A percentile compares a stretch with the other conserved stretches of the same genome.
These are phyloP conservation scores for Leptopilina clavipes DNA, from an alignment of 1,140 invertebrate species.

Conservation along the genomic window DNA sequence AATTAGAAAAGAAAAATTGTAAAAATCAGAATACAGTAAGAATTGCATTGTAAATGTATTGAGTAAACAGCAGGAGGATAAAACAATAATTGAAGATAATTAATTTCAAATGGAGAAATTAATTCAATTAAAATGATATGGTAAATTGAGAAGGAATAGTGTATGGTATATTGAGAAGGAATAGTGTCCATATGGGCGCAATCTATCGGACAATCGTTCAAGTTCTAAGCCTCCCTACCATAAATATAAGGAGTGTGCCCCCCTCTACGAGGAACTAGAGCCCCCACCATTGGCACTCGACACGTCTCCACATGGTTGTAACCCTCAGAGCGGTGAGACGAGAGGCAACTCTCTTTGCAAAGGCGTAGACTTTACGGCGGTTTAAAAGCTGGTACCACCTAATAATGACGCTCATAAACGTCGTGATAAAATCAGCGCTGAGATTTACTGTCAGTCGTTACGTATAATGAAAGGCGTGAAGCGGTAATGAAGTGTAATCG, in stretches of 20 bases:
- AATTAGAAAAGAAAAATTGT: too few species aligned
- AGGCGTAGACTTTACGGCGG: constrained; percentile 73
- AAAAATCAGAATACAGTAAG: too few species aligned
- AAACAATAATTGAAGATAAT: too few species aligned
- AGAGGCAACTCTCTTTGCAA: constrained; percentile 65
- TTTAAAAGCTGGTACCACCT: constrained; percentile 66
- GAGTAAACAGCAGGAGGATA: too few species aligned
- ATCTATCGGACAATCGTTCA: constrained; percentile 67
- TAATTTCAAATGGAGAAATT: neutral
- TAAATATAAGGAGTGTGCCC: constrained; percentile 36
- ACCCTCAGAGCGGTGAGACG: constrained; percentile 45
- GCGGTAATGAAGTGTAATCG: constrained; percentile 73
- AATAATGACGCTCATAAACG: constrained; percentile 74
- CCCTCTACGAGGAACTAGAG: constrained; percentile 39
- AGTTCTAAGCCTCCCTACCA: constrained; percentile 67
- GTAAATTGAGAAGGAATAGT: neutral
- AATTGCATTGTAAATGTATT: too few species aligned
- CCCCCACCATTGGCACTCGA: constrained; percentile 48
- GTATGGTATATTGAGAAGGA: neutral
- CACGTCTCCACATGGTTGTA: constrained; percentile 11
- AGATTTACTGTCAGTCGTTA: constrained; percentile 71
- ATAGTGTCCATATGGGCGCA: constrained; percentile 56
- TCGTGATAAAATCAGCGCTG: constrained; percentile 73
- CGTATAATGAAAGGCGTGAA: constrained; percentile 67
- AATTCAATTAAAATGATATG: neutral